Evolutionary conservation across 2,797 vertebrate genomes (phyloP).

Genomic region (Muscicapa striata): DNA sequence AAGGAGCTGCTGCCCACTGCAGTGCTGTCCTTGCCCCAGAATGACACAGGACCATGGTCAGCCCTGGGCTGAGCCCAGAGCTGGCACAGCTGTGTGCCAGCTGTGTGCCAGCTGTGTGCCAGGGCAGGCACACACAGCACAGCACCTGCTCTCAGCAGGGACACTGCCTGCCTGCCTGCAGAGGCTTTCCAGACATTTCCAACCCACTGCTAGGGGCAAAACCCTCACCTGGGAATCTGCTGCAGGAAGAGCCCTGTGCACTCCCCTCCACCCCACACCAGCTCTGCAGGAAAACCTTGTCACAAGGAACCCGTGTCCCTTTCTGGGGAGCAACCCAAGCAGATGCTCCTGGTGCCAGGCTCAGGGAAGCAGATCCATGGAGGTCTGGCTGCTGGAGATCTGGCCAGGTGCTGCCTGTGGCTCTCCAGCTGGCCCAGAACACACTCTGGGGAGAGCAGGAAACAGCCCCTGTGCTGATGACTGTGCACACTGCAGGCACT

Average conservation of each 20-base stretch:
- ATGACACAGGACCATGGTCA: fast-evolving
- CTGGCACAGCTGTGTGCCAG: neutral
- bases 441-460: neutral
- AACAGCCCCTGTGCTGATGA: neutral
- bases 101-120: neutral
- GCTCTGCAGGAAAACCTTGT: neutral
- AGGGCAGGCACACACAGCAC: neutral
- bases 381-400: neutral
- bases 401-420: neutral
- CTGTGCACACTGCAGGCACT: neutral
- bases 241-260: neutral
- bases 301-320: fast-evolving
- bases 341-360: neutral
- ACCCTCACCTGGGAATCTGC: neutral
- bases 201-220: neutral
- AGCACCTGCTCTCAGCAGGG: neutral
- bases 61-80: neutral
- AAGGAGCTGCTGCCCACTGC: neutral
- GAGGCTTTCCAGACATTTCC: neutral
- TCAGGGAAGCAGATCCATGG: neutral
- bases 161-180: neutral
- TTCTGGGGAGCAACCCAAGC: neutral
- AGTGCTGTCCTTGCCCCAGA: neutral
- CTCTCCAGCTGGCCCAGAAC: neutral
- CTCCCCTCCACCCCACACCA: neutral